Evolutionary conservation across 2,888 invertebrate genomes (phyloP).

Genomic region (Drosophila koepferae): DNA sequence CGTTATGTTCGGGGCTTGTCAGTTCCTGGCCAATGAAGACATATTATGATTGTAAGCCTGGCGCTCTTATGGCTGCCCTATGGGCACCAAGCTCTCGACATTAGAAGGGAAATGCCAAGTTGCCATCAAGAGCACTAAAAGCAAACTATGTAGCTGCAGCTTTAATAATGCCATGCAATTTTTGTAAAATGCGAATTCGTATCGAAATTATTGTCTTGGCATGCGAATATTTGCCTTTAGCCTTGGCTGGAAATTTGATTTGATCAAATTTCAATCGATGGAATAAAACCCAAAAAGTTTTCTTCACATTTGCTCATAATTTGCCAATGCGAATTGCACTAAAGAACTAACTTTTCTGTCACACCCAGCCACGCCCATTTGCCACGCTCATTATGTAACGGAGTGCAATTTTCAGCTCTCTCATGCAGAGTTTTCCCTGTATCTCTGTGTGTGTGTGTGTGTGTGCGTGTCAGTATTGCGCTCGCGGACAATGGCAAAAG

Average conservation of each 20-base stretch:
- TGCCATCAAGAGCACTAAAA: not conserved
- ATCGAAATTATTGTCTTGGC: not conserved
- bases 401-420: constrained; percentile 56
- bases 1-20: constrained; percentile 38
- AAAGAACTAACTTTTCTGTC: constrained; percentile 44
- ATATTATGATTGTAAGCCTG: constrained; percentile 37
- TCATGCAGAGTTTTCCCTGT: constrained; percentile 34
- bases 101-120: constrained; percentile 19
- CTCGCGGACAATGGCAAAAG: constrained; percentile 79
- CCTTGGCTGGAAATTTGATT: constrained; percentile 3
- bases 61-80: constrained; percentile 22
- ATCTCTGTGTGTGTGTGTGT: constrained; percentile 28
- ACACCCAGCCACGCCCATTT: constrained; percentile 9
- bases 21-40: constrained; percentile 53
- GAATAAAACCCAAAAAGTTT: not conserved
- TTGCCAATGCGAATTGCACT: constrained; percentile 50
- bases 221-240: not conserved
- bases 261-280: constrained; percentile 2
- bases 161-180: not conserved
- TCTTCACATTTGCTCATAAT: constrained; percentile 40
- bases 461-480: constrained; percentile 47
- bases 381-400: constrained; percentile 56
- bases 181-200: not conserved
- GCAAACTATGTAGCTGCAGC: not conserved
- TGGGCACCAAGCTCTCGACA: constrained; percentile 24